A percentile compares a stretch with the other conserved stretches of the same genome.
These are phyloP conservation scores for Orussus abietinus DNA, from an alignment of 1,140 invertebrate species.

Conservation along the genomic window DNA sequence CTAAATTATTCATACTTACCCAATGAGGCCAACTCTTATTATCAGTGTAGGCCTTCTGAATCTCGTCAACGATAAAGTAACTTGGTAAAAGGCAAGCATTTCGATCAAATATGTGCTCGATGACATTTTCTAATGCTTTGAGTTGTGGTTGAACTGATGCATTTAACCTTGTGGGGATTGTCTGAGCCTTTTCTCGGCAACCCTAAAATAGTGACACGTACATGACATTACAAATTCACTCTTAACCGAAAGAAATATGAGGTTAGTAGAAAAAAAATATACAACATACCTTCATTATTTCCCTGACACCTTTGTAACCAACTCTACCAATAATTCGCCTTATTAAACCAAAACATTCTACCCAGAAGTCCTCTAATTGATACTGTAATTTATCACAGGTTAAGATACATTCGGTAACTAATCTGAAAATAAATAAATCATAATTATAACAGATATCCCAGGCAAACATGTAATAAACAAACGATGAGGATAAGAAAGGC, in stretches of 20 bases:
- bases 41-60: conserved; percentile 82
- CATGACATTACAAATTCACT: too few relatives aligned
- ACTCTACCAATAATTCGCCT: conserved; percentile 83
- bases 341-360: conserved; percentile 81
- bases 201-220: too few relatives aligned
- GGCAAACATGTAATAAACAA: too few relatives aligned
- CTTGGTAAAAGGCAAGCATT: conserved; percentile 88
- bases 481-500: too few relatives aligned
- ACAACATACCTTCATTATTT: conserved; percentile 84
- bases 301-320: conserved; percentile 91
- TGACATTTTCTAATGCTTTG: conserved; percentile 73
- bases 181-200: conserved; percentile 82
- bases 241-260: too few relatives aligned
- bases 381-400: conserved; percentile 74
- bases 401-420: conserved; percentile 81
- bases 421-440: conserved; percentile 53
- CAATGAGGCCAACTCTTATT: conserved; percentile 85
- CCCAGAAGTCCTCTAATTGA: conserved; percentile 80
- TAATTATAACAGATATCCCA: conserved; percentile 7
- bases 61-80: conserved; percentile 93
- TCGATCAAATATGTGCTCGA: conserved; percentile 87
- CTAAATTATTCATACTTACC: conserved; percentile 56
- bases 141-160: conserved; percentile 76
- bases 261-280: too few relatives aligned
- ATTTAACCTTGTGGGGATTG: conserved; percentile 71